Evolutionary conservation across 2,797 vertebrate genomes (phyloP), one percentile per base, ranked within the genome.

Genomic region (Microchirus variegatus): DNA sequence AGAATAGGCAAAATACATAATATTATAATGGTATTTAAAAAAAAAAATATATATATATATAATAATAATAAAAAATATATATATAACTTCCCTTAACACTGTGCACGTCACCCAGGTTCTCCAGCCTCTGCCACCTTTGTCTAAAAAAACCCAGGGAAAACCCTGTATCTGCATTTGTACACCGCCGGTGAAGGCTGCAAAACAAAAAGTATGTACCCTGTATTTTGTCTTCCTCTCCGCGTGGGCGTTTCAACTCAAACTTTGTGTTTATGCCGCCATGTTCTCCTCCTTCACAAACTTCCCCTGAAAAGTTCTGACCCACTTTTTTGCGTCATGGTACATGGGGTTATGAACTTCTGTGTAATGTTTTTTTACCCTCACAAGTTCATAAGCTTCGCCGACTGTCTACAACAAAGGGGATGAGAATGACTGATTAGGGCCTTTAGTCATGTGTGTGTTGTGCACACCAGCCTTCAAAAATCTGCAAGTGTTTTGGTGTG

Each of bases 301-400:
- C 64, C 9, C 53, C 11, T 31, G 31, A 31, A 76, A 80, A 82
- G 76, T 82, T 84, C 43, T 89, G 85, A 88, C 88, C 88, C 87
- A 89, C 77, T 89, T 90, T 76, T 83, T 77, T 80, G 78, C 84
- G 87, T 81, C 73, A 70, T 79, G 80, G 80, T 81, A 84, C 89
- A 87, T 80, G 86, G 68, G 82, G 86, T 85, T 83, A 81, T 60
- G 59, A 86, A 82, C 73, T 85, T 83, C 67, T 83, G 83, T 53
- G 84, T 87, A 87, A 90, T 85, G 22, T 80, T 75, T 60, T 80
- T 75, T 60, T 61, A 71, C 68, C 81, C 77, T 47, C 59, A 68
- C 87, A 80, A 83, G 89, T 86, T 87, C 86, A 85, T 59, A 75
- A 15, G 69, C 74, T 64, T 63, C 4, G 37, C 81, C 31, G 61